These are phyloP conservation scores for Coregonus ussuriensis DNA, from an alignment of 2,797 vertebrate species.

Conservation along the genomic window DNA sequence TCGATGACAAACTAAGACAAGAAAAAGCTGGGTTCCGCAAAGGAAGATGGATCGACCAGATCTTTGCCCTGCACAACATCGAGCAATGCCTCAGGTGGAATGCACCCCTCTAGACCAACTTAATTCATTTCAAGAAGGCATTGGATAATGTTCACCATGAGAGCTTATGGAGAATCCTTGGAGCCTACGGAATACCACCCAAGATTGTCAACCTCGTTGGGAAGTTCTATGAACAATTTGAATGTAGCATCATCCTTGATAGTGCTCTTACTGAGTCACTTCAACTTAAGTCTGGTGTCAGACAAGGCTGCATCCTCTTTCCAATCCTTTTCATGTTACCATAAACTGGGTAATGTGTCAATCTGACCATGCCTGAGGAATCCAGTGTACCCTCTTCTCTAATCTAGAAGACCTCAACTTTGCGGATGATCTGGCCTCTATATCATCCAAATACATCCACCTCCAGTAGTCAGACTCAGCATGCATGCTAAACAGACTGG, in stretches of 20 bases:
- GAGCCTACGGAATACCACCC: neutral
- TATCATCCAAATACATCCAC: neutral
- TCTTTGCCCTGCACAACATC: constrained; percentile 7
- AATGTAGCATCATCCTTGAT: constrained; percentile 8
- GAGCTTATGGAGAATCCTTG: neutral
- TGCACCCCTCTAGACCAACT: too few species aligned
- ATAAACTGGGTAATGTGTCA: constrained; percentile 7
- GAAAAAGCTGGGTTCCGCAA: neutral
- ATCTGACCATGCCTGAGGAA: constrained; percentile 10
- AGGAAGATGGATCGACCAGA: constrained; percentile 7
- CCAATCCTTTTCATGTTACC: neutral
- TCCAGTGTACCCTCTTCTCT: constrained; percentile 2
- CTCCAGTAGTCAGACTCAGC: constrained; percentile 14
- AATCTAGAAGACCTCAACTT: constrained; percentile 13
- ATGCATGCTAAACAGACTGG: neutral
- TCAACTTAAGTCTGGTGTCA: constrained; percentile 1
- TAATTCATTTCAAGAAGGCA: too few species aligned
- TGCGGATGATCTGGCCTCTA: constrained; percentile 1
- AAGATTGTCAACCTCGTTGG: neutral
- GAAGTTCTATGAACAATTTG: constrained; percentile 4
- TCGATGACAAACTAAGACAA: neutral
- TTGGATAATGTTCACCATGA: too few species aligned
- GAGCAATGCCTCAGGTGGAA: constrained; percentile 16
- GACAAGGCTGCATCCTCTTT: constrained; percentile 14
- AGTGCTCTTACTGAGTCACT: neutral